Base-by-base conservation (phyloP, 2,888 invertebrate genomes). In the Aphelenchoides bicaudatus region DNA sequence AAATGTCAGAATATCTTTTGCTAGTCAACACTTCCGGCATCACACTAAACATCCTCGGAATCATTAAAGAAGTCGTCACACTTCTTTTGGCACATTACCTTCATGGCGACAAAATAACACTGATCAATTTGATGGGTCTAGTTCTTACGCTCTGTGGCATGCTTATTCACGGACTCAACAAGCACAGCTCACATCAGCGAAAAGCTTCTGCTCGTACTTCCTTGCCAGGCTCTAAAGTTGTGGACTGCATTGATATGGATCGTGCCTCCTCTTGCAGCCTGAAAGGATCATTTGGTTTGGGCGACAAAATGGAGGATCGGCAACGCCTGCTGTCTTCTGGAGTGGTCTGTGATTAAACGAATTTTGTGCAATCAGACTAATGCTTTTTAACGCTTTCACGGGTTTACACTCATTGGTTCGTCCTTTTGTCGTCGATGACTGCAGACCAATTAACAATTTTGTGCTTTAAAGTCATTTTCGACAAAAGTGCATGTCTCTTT, bases 1-100 rank as follows among this genome's bases (percentile, higher is more conserved):
- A 79, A 62, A 64, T 79, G 57, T 57, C 62, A 74, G 96, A 98
- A 83, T 96, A 91, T 80, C 84, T 94, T 65, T 88, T 98, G 28
- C 86, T 98, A 59, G 87, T 88, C 0, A 87, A 88, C 80, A 94
- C 94, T 0, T 96, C 96, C 72, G 91, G 94, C 84, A 86, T 98
- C 55, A 96, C 96, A 0, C 83, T 98, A 39, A 90, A 92, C 23
- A 88, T 98, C 71, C 88, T 92, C 46, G 93, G 94, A 59, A 92
- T 98, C 79, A 88, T 93, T 79, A 98, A 98, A 80, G 72, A 98
- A 84, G 87, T 94, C 78, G 88, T 88, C 78, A 91, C 91, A 63
- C 83, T 98, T 71, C 86, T 88, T 47, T 82, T 96, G 70, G 96
- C 94, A 0, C 88, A 91, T 52, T 85, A 87, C 75, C 86, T 88